phyloP scores from a whole-genome alignment of 1,140 invertebrate genomes.

The Aethina tumida region DNA sequence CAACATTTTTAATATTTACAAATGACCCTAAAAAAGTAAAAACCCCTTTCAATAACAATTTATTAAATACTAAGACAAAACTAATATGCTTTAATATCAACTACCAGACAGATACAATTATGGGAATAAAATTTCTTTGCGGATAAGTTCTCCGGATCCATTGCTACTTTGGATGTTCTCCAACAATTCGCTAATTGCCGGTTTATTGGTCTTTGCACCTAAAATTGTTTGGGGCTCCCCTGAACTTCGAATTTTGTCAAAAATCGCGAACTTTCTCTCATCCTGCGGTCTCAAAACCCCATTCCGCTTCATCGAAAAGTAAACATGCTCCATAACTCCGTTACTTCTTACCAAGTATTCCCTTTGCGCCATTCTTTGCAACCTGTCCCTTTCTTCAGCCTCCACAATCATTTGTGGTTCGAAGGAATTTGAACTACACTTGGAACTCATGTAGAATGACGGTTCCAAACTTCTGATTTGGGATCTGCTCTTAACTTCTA shows the following conservation, averaged over 20 bases:
- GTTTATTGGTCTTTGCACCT: constrained; percentile 15
- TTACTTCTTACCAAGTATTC: constrained; percentile 53
- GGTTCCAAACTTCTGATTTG: constrained; percentile 11
- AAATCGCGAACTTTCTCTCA: constrained; percentile 39
- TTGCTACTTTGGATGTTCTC: constrained; percentile 18
- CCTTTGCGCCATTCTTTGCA: constrained; percentile 46
- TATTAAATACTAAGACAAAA: no score
- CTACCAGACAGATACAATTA: no score
- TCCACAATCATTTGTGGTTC: constrained; percentile 53
- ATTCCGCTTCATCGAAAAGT: constrained; percentile 41
- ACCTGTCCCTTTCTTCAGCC: constrained; percentile 50
- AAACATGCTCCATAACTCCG: constrained; percentile 51
- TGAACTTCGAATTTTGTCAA: constrained; percentile 29
- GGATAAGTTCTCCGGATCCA: constrained; percentile 9
- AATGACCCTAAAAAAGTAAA: no score
- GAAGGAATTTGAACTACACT: constrained; percentile 38
- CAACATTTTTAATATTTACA: no score
- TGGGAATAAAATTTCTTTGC: constrained; percentile 4
- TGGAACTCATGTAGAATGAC: not conserved
- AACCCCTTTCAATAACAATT: no score
- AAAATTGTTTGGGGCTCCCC: constrained; percentile 16
- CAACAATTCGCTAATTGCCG: constrained; percentile 23
- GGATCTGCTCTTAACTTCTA: constrained; percentile 1
- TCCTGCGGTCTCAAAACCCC: constrained; percentile 38
- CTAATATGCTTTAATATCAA: no score